A percentile compares a stretch with the other conserved stretches of the same genome.
Evolutionary conservation across 2,888 invertebrate genomes (phyloP).

Genomic region (Ophonus ardosiacus): DNA sequence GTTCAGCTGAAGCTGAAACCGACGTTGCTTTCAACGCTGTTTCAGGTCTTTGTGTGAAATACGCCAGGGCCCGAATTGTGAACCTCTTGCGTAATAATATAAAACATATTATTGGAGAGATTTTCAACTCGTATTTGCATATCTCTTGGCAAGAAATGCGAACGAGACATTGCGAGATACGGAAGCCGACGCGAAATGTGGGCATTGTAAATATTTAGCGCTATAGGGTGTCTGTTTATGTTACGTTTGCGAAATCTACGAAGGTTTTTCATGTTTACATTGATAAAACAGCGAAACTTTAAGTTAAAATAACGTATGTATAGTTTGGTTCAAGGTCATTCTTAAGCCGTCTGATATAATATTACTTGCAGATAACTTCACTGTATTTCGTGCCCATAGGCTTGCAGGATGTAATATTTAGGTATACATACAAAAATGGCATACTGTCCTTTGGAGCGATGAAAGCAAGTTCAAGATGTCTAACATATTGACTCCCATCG

Average conservation of each 20-base stretch:
- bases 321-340: no score
- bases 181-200: background rate
- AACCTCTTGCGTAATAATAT: slow-evolving; percentile 39
- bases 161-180: background rate
- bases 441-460: no score
- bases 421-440: no score
- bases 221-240: background rate
- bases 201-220: slow-evolving; percentile 9
- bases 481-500: no score
- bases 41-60: slow-evolving; percentile 52
- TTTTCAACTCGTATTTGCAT: slow-evolving; percentile 37
- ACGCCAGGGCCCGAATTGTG: slow-evolving; percentile 39
- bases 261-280: background rate
- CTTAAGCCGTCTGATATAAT: no score
- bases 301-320: no score
- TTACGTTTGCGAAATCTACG: background rate
- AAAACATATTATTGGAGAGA: slow-evolving; percentile 50
- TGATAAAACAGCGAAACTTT: no score
- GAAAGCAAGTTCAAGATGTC: no score
- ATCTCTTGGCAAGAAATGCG: slow-evolving; percentile 26
- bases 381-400: no score
- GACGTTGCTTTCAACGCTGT: slow-evolving; percentile 44
- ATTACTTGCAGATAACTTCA: no score
- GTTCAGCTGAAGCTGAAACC: slow-evolving; percentile 33
- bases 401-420: no score